Conservation (phyloP, 2,113 vertebrate genomes). For the Spilogale gracilis region DNA sequence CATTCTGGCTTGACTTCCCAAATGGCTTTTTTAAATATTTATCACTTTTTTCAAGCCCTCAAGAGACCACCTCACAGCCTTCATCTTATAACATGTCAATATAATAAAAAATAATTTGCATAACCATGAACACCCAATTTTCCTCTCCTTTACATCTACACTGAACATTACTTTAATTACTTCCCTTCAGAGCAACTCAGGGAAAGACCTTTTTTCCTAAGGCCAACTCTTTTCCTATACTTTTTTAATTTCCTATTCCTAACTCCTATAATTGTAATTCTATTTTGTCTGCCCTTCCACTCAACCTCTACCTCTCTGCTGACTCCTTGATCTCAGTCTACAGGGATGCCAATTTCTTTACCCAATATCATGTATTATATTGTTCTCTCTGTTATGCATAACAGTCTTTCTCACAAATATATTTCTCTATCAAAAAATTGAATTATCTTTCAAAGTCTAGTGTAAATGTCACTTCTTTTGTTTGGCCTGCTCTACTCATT, state of each 20-base stretch:
- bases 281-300: not conserved
- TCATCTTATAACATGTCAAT: not conserved
- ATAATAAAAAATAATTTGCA: not conserved
- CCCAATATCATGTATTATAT: not conserved
- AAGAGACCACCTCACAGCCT: not conserved
- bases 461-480: not conserved
- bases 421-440: slow-evolving; percentile 5
- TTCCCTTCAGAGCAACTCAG: not conserved
- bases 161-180: not conserved
- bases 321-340: not conserved
- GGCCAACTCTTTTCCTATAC: not conserved
- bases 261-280: not conserved
- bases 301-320: not conserved
- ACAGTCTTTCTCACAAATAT: not conserved
- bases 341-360: not conserved
- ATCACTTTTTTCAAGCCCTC: slow-evolving; percentile 47
- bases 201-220: not conserved
- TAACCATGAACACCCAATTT: not conserved
- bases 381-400: not conserved
- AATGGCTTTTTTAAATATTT: slow-evolving; percentile 39
- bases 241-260: not conserved
- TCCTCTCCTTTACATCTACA: not conserved
- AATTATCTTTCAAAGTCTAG: slow-evolving; percentile 1
- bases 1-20: slow-evolving; percentile 14
- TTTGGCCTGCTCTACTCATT: not conserved